Evolutionary conservation across 2,888 invertebrate genomes (phyloP), one percentile per base, ranked within the genome.

Genomic region (Lathronympha strigana): DNA sequence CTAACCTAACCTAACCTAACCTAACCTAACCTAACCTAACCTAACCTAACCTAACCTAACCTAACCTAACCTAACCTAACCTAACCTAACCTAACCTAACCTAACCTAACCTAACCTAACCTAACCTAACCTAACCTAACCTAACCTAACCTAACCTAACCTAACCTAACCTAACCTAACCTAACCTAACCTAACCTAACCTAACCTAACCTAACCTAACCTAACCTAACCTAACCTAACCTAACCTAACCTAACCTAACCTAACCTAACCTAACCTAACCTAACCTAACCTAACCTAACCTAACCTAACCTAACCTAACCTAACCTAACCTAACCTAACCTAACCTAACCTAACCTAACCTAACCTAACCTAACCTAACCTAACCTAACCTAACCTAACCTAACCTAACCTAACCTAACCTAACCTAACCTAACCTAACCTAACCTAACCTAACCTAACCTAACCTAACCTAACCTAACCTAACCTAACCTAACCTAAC

Each of bases 371-470:
- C 43, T 43, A 43, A 43, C 43, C 43, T 43, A 43, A 43, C 43
- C 43, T 43, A 43, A 43, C 43, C 43, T 43, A 43, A 43, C 43
- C 43, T 43, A 43, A 43, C 43, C 43, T 43, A 43, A 43, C 43
- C 43, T 43, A 43, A 43, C 43, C 43, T 43, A 43, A 43, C 43
- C 43, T 43, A 43, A 43, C 43, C 43, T 43, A 43, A 43, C 43
- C 43, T 43, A 43, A 43, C 43, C 36, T 36, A 61, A 67, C 61
- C 67, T 53, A 57, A 67, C 61, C 63, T 53, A 61, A 58, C 66
- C 66, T 66, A 64, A 67, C 61, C 62, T 68, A 66, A 67, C 68
- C 68, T 63, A 68, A 69, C 68, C 64, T 68, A 68, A 68, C 68
- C 68, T 66, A 67, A 62, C 62, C 62, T 62, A 61, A 67, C 67